phyloP scores from a whole-genome alignment of 1,140 invertebrate species.

The Oryzaephilus surinamensis region DNA sequence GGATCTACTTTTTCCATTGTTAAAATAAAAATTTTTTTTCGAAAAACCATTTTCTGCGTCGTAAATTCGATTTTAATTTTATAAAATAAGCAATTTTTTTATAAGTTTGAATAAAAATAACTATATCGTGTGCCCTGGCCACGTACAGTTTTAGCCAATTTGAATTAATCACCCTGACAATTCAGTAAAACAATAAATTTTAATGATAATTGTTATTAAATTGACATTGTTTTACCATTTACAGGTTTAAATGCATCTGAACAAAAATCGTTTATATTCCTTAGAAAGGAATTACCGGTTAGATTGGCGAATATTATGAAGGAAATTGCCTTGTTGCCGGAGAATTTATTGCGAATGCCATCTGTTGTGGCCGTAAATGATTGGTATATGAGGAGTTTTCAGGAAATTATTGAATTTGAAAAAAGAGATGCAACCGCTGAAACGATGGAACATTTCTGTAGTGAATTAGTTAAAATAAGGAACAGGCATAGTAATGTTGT shows the following conservation, averaged over 20 bases:
- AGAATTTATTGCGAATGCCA: conserved; percentile 78
- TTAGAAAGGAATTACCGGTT: conserved; percentile 92
- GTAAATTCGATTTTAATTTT: no score
- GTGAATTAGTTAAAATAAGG: conserved; percentile 76
- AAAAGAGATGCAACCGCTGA: conserved; percentile 47
- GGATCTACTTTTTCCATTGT: no score
- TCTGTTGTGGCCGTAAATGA: conserved; percentile 80
- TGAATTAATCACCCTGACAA: no score
- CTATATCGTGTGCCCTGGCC: no score
- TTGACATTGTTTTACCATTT: conserved; percentile 36
- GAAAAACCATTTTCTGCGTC: no score
- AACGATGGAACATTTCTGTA: conserved; percentile 61
- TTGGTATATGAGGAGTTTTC: conserved; percentile 87
- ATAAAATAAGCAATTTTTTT: no score
- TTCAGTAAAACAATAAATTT: background rate
- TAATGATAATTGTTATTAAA: no score
- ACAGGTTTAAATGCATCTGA: conserved; percentile 82
- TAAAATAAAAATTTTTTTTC: no score
- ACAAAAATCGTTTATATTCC: conserved; percentile 80
- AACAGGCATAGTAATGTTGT: conserved; percentile 95
- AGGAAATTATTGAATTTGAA: conserved; percentile 88
- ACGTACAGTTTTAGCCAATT: no score
- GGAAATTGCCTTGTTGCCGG: conserved; percentile 87
- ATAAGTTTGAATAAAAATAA: no score
- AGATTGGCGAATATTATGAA: conserved; percentile 97